A percentile compares a stretch with the other conserved stretches of the same genome.
Evolutionary conservation across 2,888 invertebrate species (phyloP).

Genomic region (Aporophyla lueneburgensis): DNA sequence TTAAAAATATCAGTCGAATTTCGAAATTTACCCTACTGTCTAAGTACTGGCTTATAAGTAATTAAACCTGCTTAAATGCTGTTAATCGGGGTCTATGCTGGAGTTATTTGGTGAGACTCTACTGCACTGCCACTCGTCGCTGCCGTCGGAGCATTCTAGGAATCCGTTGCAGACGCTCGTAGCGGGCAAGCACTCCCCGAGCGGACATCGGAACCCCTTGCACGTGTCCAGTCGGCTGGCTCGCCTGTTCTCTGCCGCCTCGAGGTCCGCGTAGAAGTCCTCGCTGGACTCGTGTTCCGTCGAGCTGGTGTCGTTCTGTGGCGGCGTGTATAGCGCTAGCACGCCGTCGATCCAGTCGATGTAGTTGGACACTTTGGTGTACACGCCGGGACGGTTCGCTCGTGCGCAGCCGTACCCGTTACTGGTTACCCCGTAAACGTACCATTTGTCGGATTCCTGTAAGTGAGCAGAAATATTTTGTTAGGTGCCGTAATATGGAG

Average conservation of each 20-base stretch:
- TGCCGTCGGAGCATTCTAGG: slow-evolving; percentile 94
- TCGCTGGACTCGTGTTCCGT: slow-evolving; percentile 75
- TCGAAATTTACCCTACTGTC: slow-evolving; percentile 76
- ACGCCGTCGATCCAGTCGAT: slow-evolving; percentile 93
- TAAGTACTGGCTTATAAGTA: slow-evolving; percentile 85
- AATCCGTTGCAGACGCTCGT: slow-evolving; percentile 94
- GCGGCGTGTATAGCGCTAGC: slow-evolving; percentile 83
- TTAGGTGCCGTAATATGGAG: too few relatives aligned
- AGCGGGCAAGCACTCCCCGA: slow-evolving; percentile 94
- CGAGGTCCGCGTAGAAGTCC: slow-evolving; percentile 84
- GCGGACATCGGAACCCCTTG: slow-evolving; percentile 93
- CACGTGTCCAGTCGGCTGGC: slow-evolving; percentile 86
- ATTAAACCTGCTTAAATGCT: slow-evolving; percentile 54
- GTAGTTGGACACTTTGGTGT: slow-evolving; percentile 95
- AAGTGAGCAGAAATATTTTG: slow-evolving; percentile 23
- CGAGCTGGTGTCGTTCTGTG: slow-evolving; percentile 70
- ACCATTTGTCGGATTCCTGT: slow-evolving; percentile 89
- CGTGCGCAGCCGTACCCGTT: slow-evolving; percentile 96
- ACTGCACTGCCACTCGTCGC: slow-evolving; percentile 92
- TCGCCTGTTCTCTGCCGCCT: slow-evolving; percentile 85
- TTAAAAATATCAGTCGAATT: slow-evolving; percentile 90
- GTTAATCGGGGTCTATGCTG: slow-evolving; percentile 82
- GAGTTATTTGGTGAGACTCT: slow-evolving; percentile 75
- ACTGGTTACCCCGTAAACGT: slow-evolving; percentile 93
- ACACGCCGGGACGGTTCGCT: slow-evolving; percentile 95